Percentiles rank a stretch among this genome's conserved stretches.
Evolutionary conservation across 2,888 invertebrate species (phyloP).

Genomic region (Cantharis lateralis): DNA sequence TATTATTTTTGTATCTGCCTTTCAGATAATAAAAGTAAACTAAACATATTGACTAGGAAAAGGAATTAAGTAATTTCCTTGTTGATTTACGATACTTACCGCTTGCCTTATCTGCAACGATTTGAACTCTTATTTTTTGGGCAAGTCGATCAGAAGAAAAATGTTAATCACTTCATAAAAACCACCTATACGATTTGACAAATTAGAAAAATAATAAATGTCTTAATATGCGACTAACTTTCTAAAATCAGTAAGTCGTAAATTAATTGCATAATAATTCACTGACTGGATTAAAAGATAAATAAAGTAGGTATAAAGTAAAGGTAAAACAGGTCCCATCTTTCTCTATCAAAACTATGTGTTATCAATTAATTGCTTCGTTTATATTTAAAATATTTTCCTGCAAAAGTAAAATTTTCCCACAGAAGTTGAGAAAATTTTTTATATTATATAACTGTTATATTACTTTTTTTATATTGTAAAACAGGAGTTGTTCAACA

Average conservation of each 20-base stretch:
- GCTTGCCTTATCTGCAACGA: not conserved
- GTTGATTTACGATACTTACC: not conserved
- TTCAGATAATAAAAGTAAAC: not conserved
- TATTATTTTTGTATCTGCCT: not conserved
- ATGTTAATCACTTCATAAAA: not conserved
- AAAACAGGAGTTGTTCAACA: no score
- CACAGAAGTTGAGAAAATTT: not conserved
- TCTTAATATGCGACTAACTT: not conserved
- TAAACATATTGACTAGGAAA: not conserved
- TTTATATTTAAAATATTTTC: not conserved
- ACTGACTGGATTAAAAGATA: slow-evolving; percentile 9
- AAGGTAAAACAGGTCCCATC: not conserved
- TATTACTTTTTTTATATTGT: no score
- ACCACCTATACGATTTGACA: not conserved
- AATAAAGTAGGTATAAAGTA: not conserved
- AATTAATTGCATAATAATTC: slow-evolving; percentile 15
- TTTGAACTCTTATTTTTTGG: not conserved
- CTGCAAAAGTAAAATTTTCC: not conserved
- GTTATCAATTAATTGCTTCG: slow-evolving; percentile 7
- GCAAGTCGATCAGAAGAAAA: not conserved
- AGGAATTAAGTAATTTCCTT: not conserved
- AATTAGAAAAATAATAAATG: not conserved
- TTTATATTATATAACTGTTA: not conserved
- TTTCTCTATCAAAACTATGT: not conserved
- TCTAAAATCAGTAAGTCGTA: slow-evolving; percentile 14